phyloP scores from a whole-genome alignment of 2,113 vertebrate species.

The Trogon melanurus region DNA sequence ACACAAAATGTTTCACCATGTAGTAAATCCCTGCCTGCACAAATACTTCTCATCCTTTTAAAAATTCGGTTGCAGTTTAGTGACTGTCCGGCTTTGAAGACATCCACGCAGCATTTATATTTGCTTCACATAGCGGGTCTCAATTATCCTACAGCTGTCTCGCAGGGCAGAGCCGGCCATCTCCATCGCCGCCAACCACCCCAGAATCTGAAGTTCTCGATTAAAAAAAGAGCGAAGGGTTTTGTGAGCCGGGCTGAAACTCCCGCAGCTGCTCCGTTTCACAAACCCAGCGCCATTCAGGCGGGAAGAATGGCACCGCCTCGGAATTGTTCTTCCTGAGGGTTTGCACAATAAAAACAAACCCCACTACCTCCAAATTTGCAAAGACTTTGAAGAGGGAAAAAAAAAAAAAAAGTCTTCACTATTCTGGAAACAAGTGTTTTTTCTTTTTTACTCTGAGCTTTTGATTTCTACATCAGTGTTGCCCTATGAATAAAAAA shows the following conservation, averaged over 20 bases:
- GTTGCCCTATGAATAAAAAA: slow-evolving; percentile 73
- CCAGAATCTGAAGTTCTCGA: slow-evolving; percentile 76
- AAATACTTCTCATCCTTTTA: slow-evolving; percentile 15
- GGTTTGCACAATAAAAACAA: slow-evolving; percentile 80
- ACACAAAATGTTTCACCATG: neutral
- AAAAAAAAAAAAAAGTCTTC: slow-evolving; percentile 32
- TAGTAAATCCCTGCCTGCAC: neutral
- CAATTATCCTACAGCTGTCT: slow-evolving; percentile 82
- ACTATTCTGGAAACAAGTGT: slow-evolving; percentile 74
- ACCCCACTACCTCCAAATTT: slow-evolving; percentile 77
- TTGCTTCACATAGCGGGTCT: slow-evolving; percentile 74
- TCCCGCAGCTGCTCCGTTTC: slow-evolving; percentile 78
- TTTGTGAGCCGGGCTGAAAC: slow-evolving; percentile 76
- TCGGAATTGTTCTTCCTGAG: slow-evolving; percentile 80
- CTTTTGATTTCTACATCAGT: slow-evolving; percentile 75
- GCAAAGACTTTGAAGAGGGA: slow-evolving; percentile 60
- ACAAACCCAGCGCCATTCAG: slow-evolving; percentile 77
- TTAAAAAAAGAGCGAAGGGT: slow-evolving; percentile 78
- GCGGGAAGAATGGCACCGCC: slow-evolving; percentile 78
- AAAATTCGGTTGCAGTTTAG: slow-evolving; percentile 33
- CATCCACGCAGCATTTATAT: slow-evolving; percentile 62
- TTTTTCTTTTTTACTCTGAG: slow-evolving; percentile 75
- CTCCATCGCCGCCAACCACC: slow-evolving; percentile 75
- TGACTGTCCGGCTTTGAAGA: slow-evolving; percentile 24
- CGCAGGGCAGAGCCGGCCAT: slow-evolving; percentile 73